These are phyloP conservation scores for Thymallus thymallus DNA, from an alignment of 2,113 vertebrate genomes.

Conservation along the genomic window DNA sequence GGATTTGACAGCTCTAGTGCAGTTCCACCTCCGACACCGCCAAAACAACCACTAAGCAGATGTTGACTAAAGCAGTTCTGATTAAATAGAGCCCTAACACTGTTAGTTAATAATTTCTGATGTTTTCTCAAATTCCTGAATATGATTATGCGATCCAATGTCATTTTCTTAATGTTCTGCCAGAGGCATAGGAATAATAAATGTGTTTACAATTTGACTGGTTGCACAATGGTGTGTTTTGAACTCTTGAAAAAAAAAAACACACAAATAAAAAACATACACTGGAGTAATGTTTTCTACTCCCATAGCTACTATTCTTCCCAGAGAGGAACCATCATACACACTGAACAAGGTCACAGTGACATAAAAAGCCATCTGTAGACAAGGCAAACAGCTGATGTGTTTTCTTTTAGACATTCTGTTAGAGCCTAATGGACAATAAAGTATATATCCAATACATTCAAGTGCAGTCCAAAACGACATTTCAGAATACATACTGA, in stretches of 20 bases:
- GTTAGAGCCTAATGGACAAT: too few relatives aligned
- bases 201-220: slow-evolving; percentile 22
- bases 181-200: slow-evolving; percentile 24
- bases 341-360: not conserved
- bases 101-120: too few relatives aligned
- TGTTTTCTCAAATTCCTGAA: not conserved
- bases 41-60: too few relatives aligned
- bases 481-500: not conserved
- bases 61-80: too few relatives aligned
- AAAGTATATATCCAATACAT: too few relatives aligned
- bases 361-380: not conserved
- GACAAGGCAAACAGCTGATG: not conserved
- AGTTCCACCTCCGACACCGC: too few relatives aligned
- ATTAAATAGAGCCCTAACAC: too few relatives aligned
- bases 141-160: not conserved
- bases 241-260: not conserved
- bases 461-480: too few relatives aligned
- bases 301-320: too few relatives aligned
- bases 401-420: not conserved
- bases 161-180: slow-evolving; percentile 18
- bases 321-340: not conserved
- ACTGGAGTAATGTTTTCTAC: too few relatives aligned
- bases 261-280: too few relatives aligned
- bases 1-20: too few relatives aligned
- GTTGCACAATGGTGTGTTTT: slow-evolving; percentile 4